A percentile compares a stretch with the other conserved stretches of the same genome.
These are phyloP conservation scores for Subacronicta megacephala DNA, from an alignment of 2,888 invertebrate species.

Conservation along the genomic window DNA sequence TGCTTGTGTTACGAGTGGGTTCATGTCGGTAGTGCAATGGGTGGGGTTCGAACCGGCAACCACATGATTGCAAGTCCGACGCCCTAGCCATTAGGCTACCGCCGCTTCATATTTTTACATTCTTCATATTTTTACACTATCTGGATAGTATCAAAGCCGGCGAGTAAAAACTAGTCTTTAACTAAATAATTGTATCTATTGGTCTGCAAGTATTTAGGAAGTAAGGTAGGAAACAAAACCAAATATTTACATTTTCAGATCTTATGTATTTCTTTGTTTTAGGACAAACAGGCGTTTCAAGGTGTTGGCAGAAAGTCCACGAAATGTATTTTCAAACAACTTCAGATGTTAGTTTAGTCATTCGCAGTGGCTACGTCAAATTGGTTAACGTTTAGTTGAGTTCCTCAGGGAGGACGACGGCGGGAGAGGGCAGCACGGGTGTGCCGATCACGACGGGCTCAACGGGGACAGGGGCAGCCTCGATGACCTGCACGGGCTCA, in stretches of 20 bases:
- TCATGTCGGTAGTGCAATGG: too few species aligned
- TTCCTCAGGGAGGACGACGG: slow-evolving; percentile 56
- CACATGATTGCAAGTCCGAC: too few species aligned
- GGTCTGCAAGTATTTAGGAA: background rate
- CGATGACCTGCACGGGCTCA: slow-evolving; percentile 25
- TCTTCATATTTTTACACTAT: too few species aligned
- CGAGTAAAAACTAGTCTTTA: too few species aligned
- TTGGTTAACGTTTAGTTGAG: slow-evolving; percentile 54
- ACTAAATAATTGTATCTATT: background rate
- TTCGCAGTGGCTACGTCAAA: slow-evolving; percentile 25
- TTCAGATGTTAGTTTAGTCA: slow-evolving; percentile 28
- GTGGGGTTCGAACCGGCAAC: too few species aligned
- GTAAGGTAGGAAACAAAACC: slow-evolving; percentile 10
- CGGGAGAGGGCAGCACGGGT: slow-evolving; percentile 54
- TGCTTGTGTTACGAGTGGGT: too few species aligned
- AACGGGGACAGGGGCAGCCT: slow-evolving; percentile 31
- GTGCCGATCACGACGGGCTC: slow-evolving; percentile 25
- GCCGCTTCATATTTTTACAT: too few species aligned
- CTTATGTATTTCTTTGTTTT: slow-evolving; percentile 30
- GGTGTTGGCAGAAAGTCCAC: slow-evolving; percentile 40
- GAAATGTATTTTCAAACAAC: slow-evolving; percentile 19
- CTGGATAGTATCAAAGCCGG: too few species aligned
- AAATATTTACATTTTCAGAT: slow-evolving; percentile 27
- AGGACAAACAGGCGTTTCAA: slow-evolving; percentile 45
- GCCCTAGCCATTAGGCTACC: too few species aligned